A percentile compares a stretch with the other conserved stretches of the same genome.
These are phyloP conservation scores for Pelecanoides urinatrix DNA, from an alignment of 2,113 vertebrate species.

Conservation along the genomic window DNA sequence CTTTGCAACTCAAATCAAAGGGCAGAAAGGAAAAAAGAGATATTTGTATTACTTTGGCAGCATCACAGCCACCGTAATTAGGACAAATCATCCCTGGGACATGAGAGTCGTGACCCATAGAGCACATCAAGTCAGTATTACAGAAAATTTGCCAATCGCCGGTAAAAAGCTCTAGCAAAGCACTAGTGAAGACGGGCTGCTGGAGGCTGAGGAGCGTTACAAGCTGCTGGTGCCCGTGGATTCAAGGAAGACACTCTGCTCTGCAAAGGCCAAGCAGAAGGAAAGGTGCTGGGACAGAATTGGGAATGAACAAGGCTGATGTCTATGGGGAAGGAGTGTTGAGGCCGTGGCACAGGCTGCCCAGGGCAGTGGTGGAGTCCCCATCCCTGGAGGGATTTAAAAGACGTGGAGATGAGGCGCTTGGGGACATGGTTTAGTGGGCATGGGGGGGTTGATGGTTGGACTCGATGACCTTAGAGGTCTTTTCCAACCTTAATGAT, in stretches of 20 bases:
- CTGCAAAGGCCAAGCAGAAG: neutral
- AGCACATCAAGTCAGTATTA: too few relatives aligned
- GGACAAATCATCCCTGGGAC: neutral
- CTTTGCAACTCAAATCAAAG: neutral
- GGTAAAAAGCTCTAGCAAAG: neutral
- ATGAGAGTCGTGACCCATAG: neutral
- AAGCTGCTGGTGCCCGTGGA: accelerated
- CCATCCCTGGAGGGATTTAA: too few relatives aligned
- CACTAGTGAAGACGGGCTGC: neutral
- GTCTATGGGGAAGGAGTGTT: neutral
- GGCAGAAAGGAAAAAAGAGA: neutral
- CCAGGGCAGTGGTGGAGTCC: too few relatives aligned
- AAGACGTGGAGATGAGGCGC: too few relatives aligned
- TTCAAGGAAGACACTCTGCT: neutral
- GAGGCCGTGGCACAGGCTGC: too few relatives aligned
- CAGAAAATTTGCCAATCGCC: neutral
- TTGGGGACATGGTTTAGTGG: too few relatives aligned
- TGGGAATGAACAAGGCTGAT: neutral
- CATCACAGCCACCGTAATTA: accelerated
- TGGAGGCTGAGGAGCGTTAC: neutral
- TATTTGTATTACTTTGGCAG: too few relatives aligned
- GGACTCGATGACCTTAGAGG: too few relatives aligned
- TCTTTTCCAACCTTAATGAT: too few relatives aligned
- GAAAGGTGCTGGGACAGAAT: neutral
- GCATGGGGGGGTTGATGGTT: too few relatives aligned